A percentile compares a stretch with the other conserved stretches of the same genome.
These are phyloP conservation scores for Pseudonaja textilis DNA, from an alignment of 2,113 vertebrate species.

Conservation along the genomic window DNA sequence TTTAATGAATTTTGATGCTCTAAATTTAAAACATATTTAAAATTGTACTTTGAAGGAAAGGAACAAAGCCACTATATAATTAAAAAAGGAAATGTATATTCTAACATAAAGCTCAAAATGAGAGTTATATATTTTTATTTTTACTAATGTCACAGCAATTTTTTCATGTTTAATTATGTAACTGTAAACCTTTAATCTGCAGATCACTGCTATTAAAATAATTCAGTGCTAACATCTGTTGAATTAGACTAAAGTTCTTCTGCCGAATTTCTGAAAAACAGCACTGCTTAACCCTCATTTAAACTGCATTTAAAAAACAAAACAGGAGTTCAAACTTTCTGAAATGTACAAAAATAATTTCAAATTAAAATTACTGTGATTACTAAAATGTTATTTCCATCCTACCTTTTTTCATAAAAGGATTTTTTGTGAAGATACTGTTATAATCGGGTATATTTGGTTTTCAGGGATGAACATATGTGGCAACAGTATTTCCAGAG, in stretches of 20 bases:
- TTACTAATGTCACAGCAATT: neutral
- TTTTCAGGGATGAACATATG: constrained; percentile 11
- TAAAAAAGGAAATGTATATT: neutral
- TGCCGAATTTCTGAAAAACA: neutral
- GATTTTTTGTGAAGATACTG: neutral
- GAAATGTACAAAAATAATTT: neutral
- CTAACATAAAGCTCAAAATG: neutral
- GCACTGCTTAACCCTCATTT: neutral
- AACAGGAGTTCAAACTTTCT: neutral
- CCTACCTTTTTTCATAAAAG: neutral
- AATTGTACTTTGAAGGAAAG: neutral
- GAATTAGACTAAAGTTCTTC: neutral
- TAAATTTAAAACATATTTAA: neutral
- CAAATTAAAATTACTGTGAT: neutral
- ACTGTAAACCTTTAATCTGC: neutral
- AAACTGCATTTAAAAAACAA: neutral
- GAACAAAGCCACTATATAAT: neutral
- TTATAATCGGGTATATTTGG: neutral
- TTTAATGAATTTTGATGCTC: neutral
- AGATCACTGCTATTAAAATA: constrained; percentile 11
- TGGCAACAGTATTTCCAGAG: constrained; percentile 5
- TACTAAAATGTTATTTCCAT: neutral
- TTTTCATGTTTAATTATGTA: neutral
- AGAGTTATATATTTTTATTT: neutral
- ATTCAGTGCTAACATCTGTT: constrained; percentile 20